These are phyloP conservation scores for Sepiola atlantica DNA, from an alignment of 2,888 invertebrate species.

Conservation along the genomic window DNA sequence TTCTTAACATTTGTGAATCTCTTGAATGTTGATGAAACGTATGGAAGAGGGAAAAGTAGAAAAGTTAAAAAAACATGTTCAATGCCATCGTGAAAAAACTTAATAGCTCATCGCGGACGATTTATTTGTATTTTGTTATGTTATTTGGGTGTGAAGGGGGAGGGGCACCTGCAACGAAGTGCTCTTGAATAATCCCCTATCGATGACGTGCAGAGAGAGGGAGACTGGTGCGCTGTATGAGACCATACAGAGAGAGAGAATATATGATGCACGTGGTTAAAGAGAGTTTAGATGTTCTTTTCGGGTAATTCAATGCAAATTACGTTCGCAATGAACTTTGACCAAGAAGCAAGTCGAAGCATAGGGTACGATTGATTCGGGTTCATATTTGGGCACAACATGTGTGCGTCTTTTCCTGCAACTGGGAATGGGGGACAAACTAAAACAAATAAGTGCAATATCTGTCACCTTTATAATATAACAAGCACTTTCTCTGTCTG, in stretches of 20 bases:
- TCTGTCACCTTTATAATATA: no score
- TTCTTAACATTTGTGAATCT: neutral
- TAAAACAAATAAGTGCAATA: no score
- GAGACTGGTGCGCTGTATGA: neutral
- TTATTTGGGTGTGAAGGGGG: no score
- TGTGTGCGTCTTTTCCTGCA: no score
- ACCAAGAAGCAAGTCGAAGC: neutral
- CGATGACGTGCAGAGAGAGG: neutral
- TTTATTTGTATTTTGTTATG: no score
- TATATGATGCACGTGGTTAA: neutral
- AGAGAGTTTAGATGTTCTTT: neutral
- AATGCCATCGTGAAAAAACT: neutral
- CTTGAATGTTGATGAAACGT: neutral
- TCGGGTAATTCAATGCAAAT: neutral
- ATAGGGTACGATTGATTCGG: neutral
- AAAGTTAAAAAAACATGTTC: neutral
- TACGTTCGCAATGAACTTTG: neutral
- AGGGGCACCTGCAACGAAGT: neutral
- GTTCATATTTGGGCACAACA: neutral
- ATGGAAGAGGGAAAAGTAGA: neutral
- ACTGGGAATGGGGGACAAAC: no score
- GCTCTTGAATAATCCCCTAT: neutral
- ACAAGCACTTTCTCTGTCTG: no score
- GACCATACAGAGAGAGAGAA: neutral
- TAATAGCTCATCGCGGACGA: neutral